Evolutionary conservation across 35 echinoderm and acorn worm species (phyloP).

Genomic region (Acanthaster planci): DNA sequence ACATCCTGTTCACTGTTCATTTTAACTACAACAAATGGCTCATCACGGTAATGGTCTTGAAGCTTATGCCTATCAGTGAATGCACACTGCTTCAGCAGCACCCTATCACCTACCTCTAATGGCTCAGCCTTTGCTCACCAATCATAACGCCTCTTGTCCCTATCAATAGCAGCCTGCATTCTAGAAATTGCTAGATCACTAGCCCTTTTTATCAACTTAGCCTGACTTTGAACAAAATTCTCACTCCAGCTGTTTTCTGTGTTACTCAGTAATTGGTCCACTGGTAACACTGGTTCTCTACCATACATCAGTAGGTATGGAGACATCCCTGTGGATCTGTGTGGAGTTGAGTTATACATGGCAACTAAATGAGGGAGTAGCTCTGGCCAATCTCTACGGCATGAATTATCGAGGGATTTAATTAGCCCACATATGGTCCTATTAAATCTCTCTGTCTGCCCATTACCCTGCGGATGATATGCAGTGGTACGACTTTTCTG

Average conservation of each 20-base stretch:
- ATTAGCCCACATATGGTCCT: constrained; percentile 57
- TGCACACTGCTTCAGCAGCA: background rate
- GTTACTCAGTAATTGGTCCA: constrained; percentile 44
- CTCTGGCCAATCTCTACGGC: constrained; percentile 38
- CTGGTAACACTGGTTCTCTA: constrained; percentile 40
- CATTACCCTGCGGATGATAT: too few species aligned
- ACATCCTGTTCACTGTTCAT: background rate
- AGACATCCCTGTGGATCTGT: constrained; percentile 24
- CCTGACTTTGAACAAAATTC: constrained; percentile 24
- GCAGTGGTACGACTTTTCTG: constrained; percentile 26
- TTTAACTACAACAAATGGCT: background rate
- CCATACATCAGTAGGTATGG: constrained; percentile 56
- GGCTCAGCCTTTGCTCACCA: background rate
- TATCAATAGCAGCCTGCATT: background rate
- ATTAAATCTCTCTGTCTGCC: too few species aligned
- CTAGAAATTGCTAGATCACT: constrained; percentile 5
- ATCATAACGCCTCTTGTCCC: constrained; percentile 36
- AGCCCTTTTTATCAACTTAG: background rate
- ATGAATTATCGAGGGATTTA: background rate
- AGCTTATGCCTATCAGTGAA: background rate
- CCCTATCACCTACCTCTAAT: constrained; percentile 29
- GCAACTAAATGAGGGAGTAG: constrained; percentile 42
- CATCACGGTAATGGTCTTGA: background rate
- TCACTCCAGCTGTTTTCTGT: background rate
- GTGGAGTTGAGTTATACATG: constrained; percentile 60